phyloP scores from a whole-genome alignment of 1,140 invertebrate genomes.

The Saccostrea echinata region DNA sequence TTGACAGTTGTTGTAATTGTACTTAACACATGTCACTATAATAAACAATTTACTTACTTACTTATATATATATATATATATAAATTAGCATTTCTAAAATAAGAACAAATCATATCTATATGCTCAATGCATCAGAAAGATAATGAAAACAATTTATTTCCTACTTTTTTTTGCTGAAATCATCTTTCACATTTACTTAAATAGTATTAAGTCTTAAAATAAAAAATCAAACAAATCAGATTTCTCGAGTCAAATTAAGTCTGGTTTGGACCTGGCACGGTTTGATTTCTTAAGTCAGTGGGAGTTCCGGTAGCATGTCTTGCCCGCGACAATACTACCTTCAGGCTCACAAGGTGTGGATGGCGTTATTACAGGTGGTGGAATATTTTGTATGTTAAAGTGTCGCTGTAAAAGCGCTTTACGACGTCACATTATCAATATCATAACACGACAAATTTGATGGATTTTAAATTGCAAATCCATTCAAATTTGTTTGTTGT shows the following conservation, averaged over 20 bases:
- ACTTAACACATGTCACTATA: no score
- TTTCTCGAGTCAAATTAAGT: background rate
- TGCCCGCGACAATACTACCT: background rate
- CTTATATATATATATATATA: no score
- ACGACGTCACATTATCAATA: slow-evolving; percentile 35
- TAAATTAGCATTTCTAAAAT: no score
- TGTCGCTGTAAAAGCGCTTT: background rate
- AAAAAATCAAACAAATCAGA: background rate
- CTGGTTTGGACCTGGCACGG: background rate
- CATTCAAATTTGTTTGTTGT: slow-evolving; percentile 34
- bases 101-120: background rate
- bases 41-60: no score
- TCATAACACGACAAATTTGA: slow-evolving; percentile 39
- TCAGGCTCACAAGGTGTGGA: slow-evolving; percentile 10
- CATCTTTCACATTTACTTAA: background rate
- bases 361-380: slow-evolving; percentile 25
- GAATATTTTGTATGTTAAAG: background rate
- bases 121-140: background rate
- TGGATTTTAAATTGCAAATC: slow-evolving; percentile 39
- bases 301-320: slow-evolving; percentile 3
- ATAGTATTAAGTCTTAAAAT: background rate
- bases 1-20: no score
- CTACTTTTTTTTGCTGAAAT: background rate
- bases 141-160: background rate
- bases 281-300: background rate